Base-by-base conservation (phyloP, 2,113 vertebrate species). In the Sturnira hondurensis region DNA sequence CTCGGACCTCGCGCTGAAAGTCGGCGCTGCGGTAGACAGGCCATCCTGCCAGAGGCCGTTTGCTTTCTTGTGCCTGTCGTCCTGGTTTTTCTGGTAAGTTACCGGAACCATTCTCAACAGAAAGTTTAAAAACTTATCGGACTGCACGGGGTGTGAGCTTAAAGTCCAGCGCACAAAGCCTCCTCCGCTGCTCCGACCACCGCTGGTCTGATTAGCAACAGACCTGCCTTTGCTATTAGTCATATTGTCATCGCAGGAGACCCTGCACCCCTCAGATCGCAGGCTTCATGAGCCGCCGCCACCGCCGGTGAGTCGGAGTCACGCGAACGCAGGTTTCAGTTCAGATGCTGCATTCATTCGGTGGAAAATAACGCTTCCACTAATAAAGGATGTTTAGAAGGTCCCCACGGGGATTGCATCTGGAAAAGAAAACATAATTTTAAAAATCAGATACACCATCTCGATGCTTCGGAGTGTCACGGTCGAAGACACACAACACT, bases 21-120 rank as follows among this genome's bases (percentile, higher is more conserved):
- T 97, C 92, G 98, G 98, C 24, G 95, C 97, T 36, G 96, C 82
- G 4, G 99, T 97, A 71, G 99, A 99, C 38, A 99, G 96, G 7
- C 98, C 97, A 82, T 98, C 98, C n/a, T 98, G 98, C 97, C 99
- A 99, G 4, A 98, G 97, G 7, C 99, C 93, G 17, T 99, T 99
- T 45, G 98, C 97, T 98, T 99, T 99, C 93, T 99, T 98, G 80
- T 99, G 98, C 43, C 99, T 98, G 95, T 99, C 99, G 82, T 99
- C 99, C 97, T 99, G 99, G 47, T 98, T 99, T 73, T 99, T 99
- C 96, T 99, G 99, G 96, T 99, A 99, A 91, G 99, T 99, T 26
- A 99, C 98, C 6, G 99, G 99, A 90, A 99, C 99, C 99, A 99
- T 99, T 95, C 99, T 99, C 93, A 99, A 98, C 94, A 99, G 98